Evolutionary conservation across 1,140 invertebrate species (phyloP).

Genomic region (Tenebrio molitor): DNA sequence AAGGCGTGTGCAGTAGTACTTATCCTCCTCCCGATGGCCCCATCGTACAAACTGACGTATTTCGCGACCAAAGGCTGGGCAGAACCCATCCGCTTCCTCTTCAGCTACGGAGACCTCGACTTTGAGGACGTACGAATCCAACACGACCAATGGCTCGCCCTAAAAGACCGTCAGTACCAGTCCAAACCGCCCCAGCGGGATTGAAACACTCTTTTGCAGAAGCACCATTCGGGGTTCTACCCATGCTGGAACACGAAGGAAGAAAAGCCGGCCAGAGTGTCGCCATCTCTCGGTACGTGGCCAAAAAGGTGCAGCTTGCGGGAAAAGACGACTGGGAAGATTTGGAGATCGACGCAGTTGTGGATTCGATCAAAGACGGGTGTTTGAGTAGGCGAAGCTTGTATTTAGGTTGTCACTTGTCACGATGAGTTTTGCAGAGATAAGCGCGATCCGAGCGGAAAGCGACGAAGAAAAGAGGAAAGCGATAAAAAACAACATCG

Average conservation of each 20-base stretch:
- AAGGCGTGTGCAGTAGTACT: too few species aligned
- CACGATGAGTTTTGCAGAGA: background rate
- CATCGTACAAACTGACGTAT: constrained; percentile 72
- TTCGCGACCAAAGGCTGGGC: constrained; percentile 76
- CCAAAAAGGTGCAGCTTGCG: constrained; percentile 74
- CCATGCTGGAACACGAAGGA: constrained; percentile 80
- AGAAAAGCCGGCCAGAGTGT: constrained; percentile 76
- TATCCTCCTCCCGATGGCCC: constrained; percentile 62
- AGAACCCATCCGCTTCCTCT: constrained; percentile 78
- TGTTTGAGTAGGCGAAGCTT: constrained; percentile 53
- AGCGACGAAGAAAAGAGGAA: background rate
- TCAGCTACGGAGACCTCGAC: constrained; percentile 70
- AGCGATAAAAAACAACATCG: constrained; percentile 52
- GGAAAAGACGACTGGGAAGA: constrained; percentile 76
- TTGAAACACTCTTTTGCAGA: constrained; percentile 64
- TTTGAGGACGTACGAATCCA: constrained; percentile 71
- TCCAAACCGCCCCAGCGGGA: background rate
- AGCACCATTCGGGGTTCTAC: constrained; percentile 81
- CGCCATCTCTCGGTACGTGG: constrained; percentile 80
- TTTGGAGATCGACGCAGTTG: constrained; percentile 74
- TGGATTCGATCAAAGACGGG: constrained; percentile 72
- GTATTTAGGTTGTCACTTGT: background rate
- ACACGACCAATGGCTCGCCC: constrained; percentile 70
- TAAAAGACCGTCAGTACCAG: constrained; percentile 68
- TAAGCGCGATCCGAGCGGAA: background rate